A percentile compares a stretch with the other conserved stretches of the same genome.
Evolutionary conservation across 1,140 invertebrate species (phyloP).

Genomic region (Platorchestia sp.): DNA sequence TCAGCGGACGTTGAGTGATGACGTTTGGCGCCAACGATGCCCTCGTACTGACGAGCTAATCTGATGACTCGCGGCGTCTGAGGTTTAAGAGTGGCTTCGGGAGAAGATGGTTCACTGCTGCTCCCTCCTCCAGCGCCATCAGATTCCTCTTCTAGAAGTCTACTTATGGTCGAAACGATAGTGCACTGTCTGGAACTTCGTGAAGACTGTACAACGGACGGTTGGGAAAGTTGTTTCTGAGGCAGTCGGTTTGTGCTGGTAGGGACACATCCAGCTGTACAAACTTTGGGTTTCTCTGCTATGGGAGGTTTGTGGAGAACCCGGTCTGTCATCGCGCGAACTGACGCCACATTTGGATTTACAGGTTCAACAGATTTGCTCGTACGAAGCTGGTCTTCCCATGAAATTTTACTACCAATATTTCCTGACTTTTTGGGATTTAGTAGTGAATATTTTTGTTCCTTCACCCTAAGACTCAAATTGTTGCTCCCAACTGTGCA

Average conservation of each 20-base stretch:
- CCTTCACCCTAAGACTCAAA: slow-evolving; percentile 55
- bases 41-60: slow-evolving; percentile 62
- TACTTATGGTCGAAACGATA: slow-evolving; percentile 65
- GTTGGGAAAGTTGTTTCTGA: slow-evolving; percentile 34
- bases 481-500: slow-evolving; percentile 56
- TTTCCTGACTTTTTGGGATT: neutral
- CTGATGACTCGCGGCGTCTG: slow-evolving; percentile 64
- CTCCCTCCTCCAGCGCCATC: slow-evolving; percentile 62
- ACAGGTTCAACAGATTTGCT: slow-evolving; percentile 56
- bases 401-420: slow-evolving; percentile 29
- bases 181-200: slow-evolving; percentile 59
- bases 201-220: slow-evolving; percentile 42
- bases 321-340: slow-evolving; percentile 62
- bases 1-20: neutral
- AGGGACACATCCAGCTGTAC: slow-evolving; percentile 47
- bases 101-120: slow-evolving; percentile 65
- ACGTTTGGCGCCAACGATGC: slow-evolving; percentile 56
- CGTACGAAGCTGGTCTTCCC: slow-evolving; percentile 40
- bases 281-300: slow-evolving; percentile 63
- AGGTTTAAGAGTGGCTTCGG: slow-evolving; percentile 65
- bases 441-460: slow-evolving; percentile 3
- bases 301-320: slow-evolving; percentile 66
- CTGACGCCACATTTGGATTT: slow-evolving; percentile 63
- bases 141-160: slow-evolving; percentile 65
- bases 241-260: slow-evolving; percentile 13